Evolutionary conservation across 2,888 invertebrate genomes (phyloP), one percentile per base, ranked within the genome.

Genomic region (Desoria tigrina): DNA sequence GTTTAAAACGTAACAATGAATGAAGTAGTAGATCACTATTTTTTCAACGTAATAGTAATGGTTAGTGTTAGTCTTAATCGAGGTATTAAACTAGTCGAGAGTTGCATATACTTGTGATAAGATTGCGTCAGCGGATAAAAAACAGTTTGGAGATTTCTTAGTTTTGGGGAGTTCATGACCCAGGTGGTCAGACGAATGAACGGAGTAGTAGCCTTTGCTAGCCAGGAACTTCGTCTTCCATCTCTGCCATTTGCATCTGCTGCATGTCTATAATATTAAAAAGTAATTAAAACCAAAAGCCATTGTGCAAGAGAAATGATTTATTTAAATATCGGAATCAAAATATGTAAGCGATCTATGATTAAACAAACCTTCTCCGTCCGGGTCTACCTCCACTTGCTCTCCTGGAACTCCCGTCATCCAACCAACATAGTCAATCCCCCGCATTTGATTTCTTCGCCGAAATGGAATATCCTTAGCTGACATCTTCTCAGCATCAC

Each of bases 401-500:
- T 57, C 66, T 23, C 59, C 66, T 28, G 61, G 58, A 37, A 55
- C 45, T 18, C 69, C 69, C 16, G 66, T 66, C 69, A 69, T 69
- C 69, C 69, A 69, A 1, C 69, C 69, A 7, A 60, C 64, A 39
- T 58, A 57, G n/a, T 42, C 49, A 24, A 11, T 24, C 42, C 63
- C 62, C 28, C 66, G 64, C 62, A 69, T 64, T 53, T 69, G 69
- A 54, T 69, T 69, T 28, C 66, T 66, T 59, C 69, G 61, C 23
- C 69, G 61, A 24, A 69, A 69, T 42, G 69, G 69, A 59, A 69
- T 69, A 62, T 69, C 66, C 51, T 69, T 66, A 21, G 65, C 54
- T 11, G 66, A 66, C 42, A 66, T 62, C 53, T 69, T 66, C 26
- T 69, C 69, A 26, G 62, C 61, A 24, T 66, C 64, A n/a, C 69